Evolutionary conservation across 1,140 invertebrate genomes (phyloP), one percentile per base, ranked within the genome.

Genomic region (Xylocopa sonorina): DNA sequence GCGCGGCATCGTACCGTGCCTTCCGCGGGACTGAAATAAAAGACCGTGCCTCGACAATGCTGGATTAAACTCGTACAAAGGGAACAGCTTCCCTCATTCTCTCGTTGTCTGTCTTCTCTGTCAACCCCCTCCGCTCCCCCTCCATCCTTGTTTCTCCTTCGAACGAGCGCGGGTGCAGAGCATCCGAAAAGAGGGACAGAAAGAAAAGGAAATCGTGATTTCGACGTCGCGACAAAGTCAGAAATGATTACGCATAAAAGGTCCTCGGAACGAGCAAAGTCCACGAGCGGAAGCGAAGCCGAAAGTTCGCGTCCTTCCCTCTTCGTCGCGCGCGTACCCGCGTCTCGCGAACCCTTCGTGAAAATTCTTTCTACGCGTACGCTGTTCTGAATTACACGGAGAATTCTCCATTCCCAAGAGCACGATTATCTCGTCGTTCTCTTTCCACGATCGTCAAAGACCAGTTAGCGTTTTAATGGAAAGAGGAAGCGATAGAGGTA

Each of bases 41-140:
- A 90, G 89, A 85, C 87, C 77, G 80, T 89, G 89, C 85, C 86
- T 89, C 88, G 90, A 92, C 91, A 92, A 92, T 92, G 92, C 88
- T 85, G 90, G 90, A 92, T 93, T 92, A 92, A 92, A 91, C 90
- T 91, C 86, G 81, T 88, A 92, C 90, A 91, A 92, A 92, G 90
- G 88, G 87, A 86, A 85, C 88, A 79, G 80, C 88, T 73, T 85
- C 77, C 60, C 81, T 81, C 72, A 53, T 80, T 81, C 67, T 77
- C 68, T 76, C 66, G 64, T 73, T 66, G 79, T 82, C 80, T 86
- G 76, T 80, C 67, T 72, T 86, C 80, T 72, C 68, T 63, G 29
- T 78, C 50, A 64, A 57, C 72, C 85, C 69, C 58, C 51, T 66
- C 27, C 14, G 34, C 34, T 9, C 32, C 53, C 27, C 43, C 57